Conservation (phyloP, 1,140 invertebrate genomes). For the Zophobas morio region DNA sequence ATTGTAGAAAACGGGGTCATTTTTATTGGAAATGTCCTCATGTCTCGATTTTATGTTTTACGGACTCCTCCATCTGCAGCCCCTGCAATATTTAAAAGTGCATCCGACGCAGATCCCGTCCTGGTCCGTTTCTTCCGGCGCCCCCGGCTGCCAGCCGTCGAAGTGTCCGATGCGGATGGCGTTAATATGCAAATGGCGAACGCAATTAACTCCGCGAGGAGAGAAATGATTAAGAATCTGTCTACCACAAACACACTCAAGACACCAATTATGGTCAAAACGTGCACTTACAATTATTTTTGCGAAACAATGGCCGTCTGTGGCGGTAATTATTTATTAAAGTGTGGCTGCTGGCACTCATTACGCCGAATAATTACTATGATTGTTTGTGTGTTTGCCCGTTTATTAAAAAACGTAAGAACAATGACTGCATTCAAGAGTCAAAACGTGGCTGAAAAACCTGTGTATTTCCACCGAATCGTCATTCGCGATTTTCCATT, state of each 20-base stretch:
- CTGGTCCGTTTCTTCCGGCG: background rate
- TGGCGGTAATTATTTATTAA: background rate
- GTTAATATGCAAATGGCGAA: slow-evolving; percentile 40
- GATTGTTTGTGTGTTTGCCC: too few relatives aligned
- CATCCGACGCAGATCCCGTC: slow-evolving; percentile 14
- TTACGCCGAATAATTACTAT: too few relatives aligned
- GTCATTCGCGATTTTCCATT: too few relatives aligned
- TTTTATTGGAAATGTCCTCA: too few relatives aligned
- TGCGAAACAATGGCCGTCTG: slow-evolving; percentile 9
- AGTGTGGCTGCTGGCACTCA: too few relatives aligned
- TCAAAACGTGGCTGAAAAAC: too few relatives aligned
- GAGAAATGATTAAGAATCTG: slow-evolving; percentile 39
- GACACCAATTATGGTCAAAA: slow-evolving; percentile 30
- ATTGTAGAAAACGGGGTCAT: too few relatives aligned
- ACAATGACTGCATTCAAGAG: too few relatives aligned
- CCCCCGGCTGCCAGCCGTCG: background rate
- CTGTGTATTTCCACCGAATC: too few relatives aligned
- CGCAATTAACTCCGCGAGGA: slow-evolving; percentile 27
- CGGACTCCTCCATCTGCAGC: too few relatives aligned
- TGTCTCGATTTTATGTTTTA: too few relatives aligned
- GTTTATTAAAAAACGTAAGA: too few relatives aligned
- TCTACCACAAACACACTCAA: slow-evolving; percentile 29
- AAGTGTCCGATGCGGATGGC: slow-evolving; percentile 22
- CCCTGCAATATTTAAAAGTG: background rate
- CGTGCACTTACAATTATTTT: slow-evolving; percentile 35